Evolutionary conservation across 2,888 invertebrate genomes (phyloP), one percentile per base, ranked within the genome.

Genomic region (Matsumyia berberina): DNA sequence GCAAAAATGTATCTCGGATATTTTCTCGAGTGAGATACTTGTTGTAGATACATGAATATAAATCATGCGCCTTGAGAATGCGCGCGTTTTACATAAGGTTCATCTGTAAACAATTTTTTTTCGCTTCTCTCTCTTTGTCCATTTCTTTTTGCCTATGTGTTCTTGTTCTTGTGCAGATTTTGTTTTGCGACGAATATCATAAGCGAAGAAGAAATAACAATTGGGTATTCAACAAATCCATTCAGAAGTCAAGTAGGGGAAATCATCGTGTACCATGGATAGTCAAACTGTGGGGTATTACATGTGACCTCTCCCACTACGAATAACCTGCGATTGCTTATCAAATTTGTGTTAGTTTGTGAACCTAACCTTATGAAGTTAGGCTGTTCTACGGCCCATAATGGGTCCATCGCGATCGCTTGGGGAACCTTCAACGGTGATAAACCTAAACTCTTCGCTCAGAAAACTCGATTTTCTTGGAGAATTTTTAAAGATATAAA

Each of bases 41-140:
- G 62, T 73, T 79, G 73, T 82, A 77, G 70, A 77, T 70, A 82
- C 70, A 72, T 51, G 31, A 33, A 42, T 24, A 58, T 44, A 46
- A 29, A 31, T 39, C 66, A 83, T 83, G 82, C 82, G 82, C 77
- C 33, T 55, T 37, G n/a, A 31, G 55, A 72, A 60, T 72, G 72
- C 77, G 77, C 82, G 82, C 51, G 19, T 49, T 31, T n/a, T 15
- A n/a, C n/a, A n/a, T n/a, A n/a, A n/a, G n/a, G n/a, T 12, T 53
- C 33, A 2, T 37, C 12, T 51, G 33, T 80, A 39, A 60, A 60
- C 66, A 51, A 42, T 46, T 17, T 19, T 53, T 31, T 33, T 53
- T 49, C 8, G 24, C 24, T 24, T 33, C 17, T 11, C 11, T 5
- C 11, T 5, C 7, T 33, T 24, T 29, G 9, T 24, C 6, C 15